Percentiles rank a stretch among this genome's conserved stretches.
phyloP scores from a whole-genome alignment of 2,888 invertebrate genomes.

The Psylliodes chrysocephalus region DNA sequence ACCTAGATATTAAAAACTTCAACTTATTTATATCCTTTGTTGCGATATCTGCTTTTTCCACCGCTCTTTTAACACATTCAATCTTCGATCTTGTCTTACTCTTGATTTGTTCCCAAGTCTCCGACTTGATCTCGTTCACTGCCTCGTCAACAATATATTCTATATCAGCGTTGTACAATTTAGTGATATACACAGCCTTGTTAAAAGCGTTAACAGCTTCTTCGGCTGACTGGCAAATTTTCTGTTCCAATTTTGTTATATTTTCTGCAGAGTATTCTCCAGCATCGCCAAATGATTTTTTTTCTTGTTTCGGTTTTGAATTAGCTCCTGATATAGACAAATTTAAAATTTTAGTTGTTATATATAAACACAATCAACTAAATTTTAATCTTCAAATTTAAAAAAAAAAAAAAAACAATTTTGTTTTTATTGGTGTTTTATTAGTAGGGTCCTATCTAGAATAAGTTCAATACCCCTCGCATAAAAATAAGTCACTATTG shows the following conservation, averaged over 20 bases:
- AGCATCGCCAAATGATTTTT: background rate
- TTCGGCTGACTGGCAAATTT: conserved; percentile 68
- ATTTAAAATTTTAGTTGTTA: too few relatives aligned
- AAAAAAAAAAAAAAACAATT: too few relatives aligned
- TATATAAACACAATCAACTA: too few relatives aligned
- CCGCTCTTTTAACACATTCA: conserved; percentile 67
- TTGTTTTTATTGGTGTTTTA: too few relatives aligned
- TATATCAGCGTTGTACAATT: conserved; percentile 69
- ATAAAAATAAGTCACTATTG: too few relatives aligned
- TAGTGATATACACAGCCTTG: conserved; percentile 70
- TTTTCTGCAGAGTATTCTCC: conserved; percentile 54
- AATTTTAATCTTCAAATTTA: too few relatives aligned
- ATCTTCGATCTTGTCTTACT: conserved; percentile 71
- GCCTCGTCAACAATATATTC: conserved; percentile 71
- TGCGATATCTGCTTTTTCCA: conserved; percentile 66
- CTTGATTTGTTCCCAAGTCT: conserved; percentile 69
- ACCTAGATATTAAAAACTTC: conserved; percentile 62
- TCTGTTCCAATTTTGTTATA: conserved; percentile 69
- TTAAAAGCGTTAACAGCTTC: conserved; percentile 76
- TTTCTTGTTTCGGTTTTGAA: conserved; percentile 47
- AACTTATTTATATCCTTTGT: conserved; percentile 62
- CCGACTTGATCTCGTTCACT: conserved; percentile 70
- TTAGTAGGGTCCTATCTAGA: too few relatives aligned
- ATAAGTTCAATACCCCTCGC: too few relatives aligned
- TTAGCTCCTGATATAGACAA: conserved; percentile 44